Conservation (phyloP, 1,140 invertebrate genomes). For the Lucilia sericata region DNA sequence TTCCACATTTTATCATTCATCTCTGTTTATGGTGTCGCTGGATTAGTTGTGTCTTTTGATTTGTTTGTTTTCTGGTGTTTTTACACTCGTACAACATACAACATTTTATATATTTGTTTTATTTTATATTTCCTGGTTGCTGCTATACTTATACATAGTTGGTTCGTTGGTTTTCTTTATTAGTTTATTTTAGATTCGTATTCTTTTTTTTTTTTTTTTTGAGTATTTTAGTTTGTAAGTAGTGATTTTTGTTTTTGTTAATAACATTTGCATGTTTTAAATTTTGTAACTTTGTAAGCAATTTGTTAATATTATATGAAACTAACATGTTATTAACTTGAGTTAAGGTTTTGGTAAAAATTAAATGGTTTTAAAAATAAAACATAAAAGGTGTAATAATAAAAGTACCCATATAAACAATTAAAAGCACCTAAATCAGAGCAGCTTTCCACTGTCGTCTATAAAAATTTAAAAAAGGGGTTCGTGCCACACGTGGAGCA, state of each 20-base stretch:
- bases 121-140: slow-evolving; percentile 22
- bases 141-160: background rate
- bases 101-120: background rate
- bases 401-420: too few species aligned
- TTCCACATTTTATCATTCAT: slow-evolving; percentile 43
- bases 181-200: background rate
- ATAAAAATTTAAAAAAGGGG: too few species aligned
- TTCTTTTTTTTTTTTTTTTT: background rate
- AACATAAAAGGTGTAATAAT: too few species aligned
- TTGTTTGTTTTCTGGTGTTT: background rate
- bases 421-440: too few species aligned
- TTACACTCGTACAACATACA: background rate
- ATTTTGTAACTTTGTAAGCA: background rate
- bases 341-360: background rate
- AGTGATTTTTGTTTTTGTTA: background rate
- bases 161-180: background rate
- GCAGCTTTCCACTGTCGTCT: too few species aligned
- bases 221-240: background rate
- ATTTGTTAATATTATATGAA: background rate
- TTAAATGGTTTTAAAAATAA: too few species aligned
- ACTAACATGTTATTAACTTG: background rate
- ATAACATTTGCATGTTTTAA: slow-evolving; percentile 3
- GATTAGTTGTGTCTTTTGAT: slow-evolving; percentile 1
- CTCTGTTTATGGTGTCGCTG: slow-evolving; percentile 22
- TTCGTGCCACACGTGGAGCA: too few species aligned